Evolutionary conservation across 2,797 vertebrate genomes (phyloP).

Genomic region (Sphaeramia orbicularis): DNA sequence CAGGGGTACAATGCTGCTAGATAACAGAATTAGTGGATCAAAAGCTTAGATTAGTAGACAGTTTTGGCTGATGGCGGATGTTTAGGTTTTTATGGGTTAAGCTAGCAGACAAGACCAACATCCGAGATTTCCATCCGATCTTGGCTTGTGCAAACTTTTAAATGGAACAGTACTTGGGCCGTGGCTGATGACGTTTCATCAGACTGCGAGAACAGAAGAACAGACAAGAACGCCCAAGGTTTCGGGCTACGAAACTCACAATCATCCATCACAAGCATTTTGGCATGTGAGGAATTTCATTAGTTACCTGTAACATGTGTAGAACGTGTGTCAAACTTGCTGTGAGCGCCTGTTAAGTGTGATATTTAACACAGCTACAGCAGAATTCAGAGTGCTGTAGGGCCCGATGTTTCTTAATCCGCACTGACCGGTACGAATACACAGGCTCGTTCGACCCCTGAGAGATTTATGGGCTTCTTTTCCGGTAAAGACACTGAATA

Average conservation of each 20-base stretch:
- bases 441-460: constrained; percentile 14
- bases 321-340: constrained; percentile 2
- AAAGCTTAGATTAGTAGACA: no score
- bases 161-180: no score
- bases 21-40: no score
- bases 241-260: neutral
- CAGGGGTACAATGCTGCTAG: no score
- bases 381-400: constrained; percentile 34
- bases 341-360: constrained; percentile 3
- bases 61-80: no score
- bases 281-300: constrained; percentile 17
- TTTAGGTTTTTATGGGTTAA: no score
- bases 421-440: neutral
- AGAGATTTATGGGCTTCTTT: constrained; percentile 42
- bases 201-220: no score
- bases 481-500: constrained; percentile 49
- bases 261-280: neutral
- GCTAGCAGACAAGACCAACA: no score
- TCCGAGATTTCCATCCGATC: no score
- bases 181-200: no score
- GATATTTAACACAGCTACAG: constrained; percentile 32
- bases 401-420: constrained; percentile 6
- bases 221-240: no score
- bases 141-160: no score
- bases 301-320: constrained; percentile 26